phyloP scores from a whole-genome alignment of 2,888 invertebrate genomes.

The Aquatica leii region DNA sequence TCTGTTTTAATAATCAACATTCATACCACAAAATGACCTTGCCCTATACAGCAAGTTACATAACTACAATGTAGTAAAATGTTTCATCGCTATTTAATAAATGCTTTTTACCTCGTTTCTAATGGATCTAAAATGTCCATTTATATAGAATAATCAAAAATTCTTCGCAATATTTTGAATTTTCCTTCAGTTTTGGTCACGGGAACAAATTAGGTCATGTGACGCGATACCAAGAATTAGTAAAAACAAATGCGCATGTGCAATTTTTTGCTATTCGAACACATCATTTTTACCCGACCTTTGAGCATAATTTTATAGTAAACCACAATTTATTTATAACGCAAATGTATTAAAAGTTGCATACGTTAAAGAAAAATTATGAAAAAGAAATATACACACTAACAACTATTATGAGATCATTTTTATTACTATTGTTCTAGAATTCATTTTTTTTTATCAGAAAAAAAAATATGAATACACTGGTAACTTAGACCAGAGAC shows the following conservation, averaged over 20 bases:
- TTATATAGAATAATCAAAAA: slow-evolving; percentile 55
- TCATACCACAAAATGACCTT: slow-evolving; percentile 48
- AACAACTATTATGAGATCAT: too few species aligned
- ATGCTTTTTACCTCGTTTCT: slow-evolving; percentile 66
- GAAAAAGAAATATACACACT: too few species aligned
- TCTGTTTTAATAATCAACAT: slow-evolving; percentile 37
- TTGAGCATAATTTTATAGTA: too few species aligned
- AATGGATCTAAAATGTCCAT: slow-evolving; percentile 70
- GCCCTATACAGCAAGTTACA: slow-evolving; percentile 42
- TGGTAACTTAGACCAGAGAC: too few species aligned
- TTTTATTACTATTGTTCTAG: too few species aligned
- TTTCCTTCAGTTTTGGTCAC: slow-evolving; percentile 75
- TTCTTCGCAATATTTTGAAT: slow-evolving; percentile 67
- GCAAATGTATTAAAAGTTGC: too few species aligned
- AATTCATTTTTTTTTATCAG: too few species aligned
- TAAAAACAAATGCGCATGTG: slow-evolving; percentile 40
- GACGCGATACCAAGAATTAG: slow-evolving; percentile 60
- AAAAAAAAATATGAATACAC: too few species aligned
- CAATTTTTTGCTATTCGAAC: not conserved
- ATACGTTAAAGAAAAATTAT: too few species aligned
- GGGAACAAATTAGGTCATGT: slow-evolving; percentile 80
- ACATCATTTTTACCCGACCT: too few species aligned
- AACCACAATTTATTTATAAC: too few species aligned
- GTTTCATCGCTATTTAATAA: slow-evolving; percentile 12
- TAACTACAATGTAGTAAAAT: slow-evolving; percentile 34